Evolutionary conservation across 2,113 vertebrate species (phyloP), one percentile per base, ranked within the genome.

Genomic region (Sardina pilchardus): DNA sequence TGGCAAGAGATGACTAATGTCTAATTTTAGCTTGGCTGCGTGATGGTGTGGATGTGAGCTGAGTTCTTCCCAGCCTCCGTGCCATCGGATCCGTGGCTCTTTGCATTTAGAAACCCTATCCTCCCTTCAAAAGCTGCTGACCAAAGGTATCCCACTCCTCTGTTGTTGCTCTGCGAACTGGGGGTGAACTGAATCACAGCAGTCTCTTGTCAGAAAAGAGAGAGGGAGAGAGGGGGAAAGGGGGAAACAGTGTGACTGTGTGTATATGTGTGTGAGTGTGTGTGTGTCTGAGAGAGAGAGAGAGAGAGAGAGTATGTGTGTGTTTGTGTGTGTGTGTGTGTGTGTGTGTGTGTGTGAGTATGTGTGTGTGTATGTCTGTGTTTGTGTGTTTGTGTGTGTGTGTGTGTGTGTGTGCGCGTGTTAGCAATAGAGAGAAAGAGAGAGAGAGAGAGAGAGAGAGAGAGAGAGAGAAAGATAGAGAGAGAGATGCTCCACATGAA

Each of bases 91-190:
- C 71, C 71, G n/a, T n/a, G 71, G 26, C 34, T 36, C 26, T 36
- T 78, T 78, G 71, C 71, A 36, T 78, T 78, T 34, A 78, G 71
- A 78, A 78, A 78, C 71, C 71, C 71, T 78, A 78, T 5, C 71
- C 34, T 9, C 12, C 30, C 71, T 78, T 78, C 71, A 36, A 78
- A 50, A 78, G 71, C 26, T 78, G 71, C 71, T 78, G 71, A 78
- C 71, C 71, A 78, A 78, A 78, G 71, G 71, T 34, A 78, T 78
- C 71, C 36, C 30, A 5, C 26, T 78, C 71, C 71, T 78, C 71
- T 78, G 71, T 36, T 78, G 71, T 78, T 78, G 12, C 19, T 19
- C 53, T 59, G 53, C 4, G 53, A 59, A 30, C 30, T 30, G 8
- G 63, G 63, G 26, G 8, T 34, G 63, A 71, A 34, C 63, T 30